Evolutionary conservation across 2,113 vertebrate genomes (phyloP).

Genomic region (Trachemys scripta): DNA sequence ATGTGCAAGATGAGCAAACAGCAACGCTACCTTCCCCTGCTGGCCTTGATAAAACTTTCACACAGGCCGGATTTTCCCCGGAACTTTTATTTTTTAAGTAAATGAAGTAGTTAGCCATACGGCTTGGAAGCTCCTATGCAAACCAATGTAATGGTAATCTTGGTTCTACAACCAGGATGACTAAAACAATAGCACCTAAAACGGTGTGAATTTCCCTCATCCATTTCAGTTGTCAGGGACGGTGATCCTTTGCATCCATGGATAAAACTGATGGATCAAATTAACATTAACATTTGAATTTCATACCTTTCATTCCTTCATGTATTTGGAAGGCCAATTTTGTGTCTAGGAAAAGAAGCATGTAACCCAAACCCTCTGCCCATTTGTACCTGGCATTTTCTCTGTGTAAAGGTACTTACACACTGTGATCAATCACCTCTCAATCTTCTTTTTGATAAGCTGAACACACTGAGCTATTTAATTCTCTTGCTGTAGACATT

Average conservation of each 20-base stretch:
- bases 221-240: background rate
- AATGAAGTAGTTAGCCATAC: background rate
- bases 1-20: background rate
- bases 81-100: background rate
- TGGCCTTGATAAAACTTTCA: background rate
- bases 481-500: too few species aligned
- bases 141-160: background rate
- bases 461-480: too few species aligned
- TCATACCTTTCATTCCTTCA: background rate
- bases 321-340: background rate
- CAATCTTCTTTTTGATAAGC: too few species aligned
- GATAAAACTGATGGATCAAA: background rate
- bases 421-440: too few species aligned
- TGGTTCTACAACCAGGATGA: background rate
- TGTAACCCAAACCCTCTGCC: background rate
- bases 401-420: background rate
- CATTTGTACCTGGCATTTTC: background rate
- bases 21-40: background rate
- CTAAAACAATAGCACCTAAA: slow-evolving; percentile 2
- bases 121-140: background rate
- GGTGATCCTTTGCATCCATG: background rate
- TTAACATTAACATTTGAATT: background rate
- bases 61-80: background rate
- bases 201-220: background rate
- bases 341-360: background rate